phyloP scores from a whole-genome alignment of 2,888 invertebrate species.

The Ochropacha duplaris region DNA sequence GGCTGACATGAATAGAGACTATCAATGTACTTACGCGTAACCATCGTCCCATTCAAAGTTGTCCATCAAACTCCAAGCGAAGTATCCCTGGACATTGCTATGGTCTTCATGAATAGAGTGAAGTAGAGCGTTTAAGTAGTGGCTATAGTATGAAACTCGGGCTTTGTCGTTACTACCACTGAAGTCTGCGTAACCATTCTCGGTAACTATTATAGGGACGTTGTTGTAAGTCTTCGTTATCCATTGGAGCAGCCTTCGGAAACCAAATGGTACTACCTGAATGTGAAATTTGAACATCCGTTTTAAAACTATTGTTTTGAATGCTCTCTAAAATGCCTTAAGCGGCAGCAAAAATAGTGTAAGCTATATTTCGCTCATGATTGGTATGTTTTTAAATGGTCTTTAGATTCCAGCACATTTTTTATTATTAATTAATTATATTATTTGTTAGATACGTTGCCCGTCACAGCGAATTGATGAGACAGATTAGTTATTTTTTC shows the following conservation, averaged over 20 bases:
- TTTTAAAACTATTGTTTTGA: too few relatives aligned
- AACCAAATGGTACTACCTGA: constrained; percentile 83
- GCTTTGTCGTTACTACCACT: constrained; percentile 77
- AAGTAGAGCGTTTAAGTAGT: constrained; percentile 73
- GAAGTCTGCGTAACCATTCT: constrained; percentile 81
- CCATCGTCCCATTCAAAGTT: constrained; percentile 93
- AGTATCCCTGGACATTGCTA: constrained; percentile 87
- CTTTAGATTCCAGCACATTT: too few relatives aligned
- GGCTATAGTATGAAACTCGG: constrained; percentile 83
- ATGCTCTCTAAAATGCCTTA: too few relatives aligned
- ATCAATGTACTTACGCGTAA: constrained; percentile 84
- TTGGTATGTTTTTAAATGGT: too few relatives aligned
- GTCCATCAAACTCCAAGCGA: constrained; percentile 92
- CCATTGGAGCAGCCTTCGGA: constrained; percentile 80
- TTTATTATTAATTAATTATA: too few relatives aligned
- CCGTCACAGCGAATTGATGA: too few relatives aligned
- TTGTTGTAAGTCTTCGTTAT: constrained; percentile 79
- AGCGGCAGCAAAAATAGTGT: too few relatives aligned
- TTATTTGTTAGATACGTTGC: too few relatives aligned
- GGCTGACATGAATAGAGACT: too few relatives aligned
- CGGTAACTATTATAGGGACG: constrained; percentile 80
- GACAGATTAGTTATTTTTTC: too few relatives aligned
- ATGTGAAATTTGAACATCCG: constrained; percentile 12
- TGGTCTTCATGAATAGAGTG: constrained; percentile 82
- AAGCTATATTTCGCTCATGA: too few relatives aligned